These are phyloP conservation scores for Punctoribates punctum DNA, from an alignment of 2,888 invertebrate genomes.

Conservation along the genomic window DNA sequence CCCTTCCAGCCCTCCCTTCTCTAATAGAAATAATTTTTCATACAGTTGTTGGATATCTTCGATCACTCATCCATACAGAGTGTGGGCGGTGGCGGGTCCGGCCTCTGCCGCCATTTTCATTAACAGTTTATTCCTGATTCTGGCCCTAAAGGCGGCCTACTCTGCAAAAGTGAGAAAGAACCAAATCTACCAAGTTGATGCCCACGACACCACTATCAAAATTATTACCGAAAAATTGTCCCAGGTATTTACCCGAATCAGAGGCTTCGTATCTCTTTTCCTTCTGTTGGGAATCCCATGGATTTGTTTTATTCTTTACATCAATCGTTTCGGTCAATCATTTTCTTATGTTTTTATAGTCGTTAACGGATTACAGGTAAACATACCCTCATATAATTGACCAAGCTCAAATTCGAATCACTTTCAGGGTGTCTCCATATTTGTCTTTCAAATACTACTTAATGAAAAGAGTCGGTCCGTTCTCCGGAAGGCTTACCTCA, in stretches of 20 bases:
- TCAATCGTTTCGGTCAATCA: slow-evolving; percentile 41
- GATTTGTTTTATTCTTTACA: slow-evolving; percentile 47
- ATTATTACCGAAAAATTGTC: neutral
- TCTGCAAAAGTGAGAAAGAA: slow-evolving; percentile 27
- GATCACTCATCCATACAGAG: slow-evolving; percentile 40
- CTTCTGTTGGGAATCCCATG: slow-evolving; percentile 47
- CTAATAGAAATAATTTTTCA: neutral
- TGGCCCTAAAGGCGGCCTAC: slow-evolving; percentile 26
- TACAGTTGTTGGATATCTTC: slow-evolving; percentile 47
- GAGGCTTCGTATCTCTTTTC: slow-evolving; percentile 44
- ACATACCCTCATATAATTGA: slow-evolving; percentile 2
- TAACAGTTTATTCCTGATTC: slow-evolving; percentile 34
- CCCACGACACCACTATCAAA: too few relatives aligned
- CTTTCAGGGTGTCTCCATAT: slow-evolving; percentile 47
- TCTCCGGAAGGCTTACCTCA: slow-evolving; percentile 7
- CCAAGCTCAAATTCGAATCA: neutral
- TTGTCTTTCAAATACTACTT: slow-evolving; percentile 45
- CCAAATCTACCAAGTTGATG: neutral
- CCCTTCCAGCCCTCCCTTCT: too few relatives aligned
- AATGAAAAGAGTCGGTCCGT: slow-evolving; percentile 42
- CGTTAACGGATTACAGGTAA: slow-evolving; percentile 47
- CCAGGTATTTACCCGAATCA: slow-evolving; percentile 37
- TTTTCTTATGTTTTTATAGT: slow-evolving; percentile 47
- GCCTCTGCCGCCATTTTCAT: slow-evolving; percentile 43
- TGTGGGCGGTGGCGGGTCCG: slow-evolving; percentile 48